Evolutionary conservation across 2,888 invertebrate genomes (phyloP), one percentile per base, ranked within the genome.

Genomic region (Steinernema scapterisci): DNA sequence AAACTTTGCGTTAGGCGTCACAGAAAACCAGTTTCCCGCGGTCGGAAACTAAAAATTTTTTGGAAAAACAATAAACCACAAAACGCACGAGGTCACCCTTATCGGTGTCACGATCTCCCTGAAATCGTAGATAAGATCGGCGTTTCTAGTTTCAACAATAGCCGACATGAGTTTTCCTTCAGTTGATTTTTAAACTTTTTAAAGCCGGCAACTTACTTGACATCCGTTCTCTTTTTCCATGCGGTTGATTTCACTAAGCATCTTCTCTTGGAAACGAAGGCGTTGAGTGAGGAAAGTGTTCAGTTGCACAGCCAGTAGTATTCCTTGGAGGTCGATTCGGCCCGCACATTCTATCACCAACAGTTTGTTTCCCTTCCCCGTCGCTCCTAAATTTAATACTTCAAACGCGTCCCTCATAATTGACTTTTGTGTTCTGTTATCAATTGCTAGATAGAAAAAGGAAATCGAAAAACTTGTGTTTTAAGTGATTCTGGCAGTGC

Each of bases 301-400:
- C 51, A 80, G 70, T 25, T 82, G 84, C 0, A 83, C 82, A 1
- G 80, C 75, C 70, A 82, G 81, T 23, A 84, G 76, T 44, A 84
- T 82, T 31, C 84, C 84, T 77, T 81, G 79, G 70, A 83, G 73
- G 72, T 84, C 84, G 52, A 83, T 83, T 56, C 80, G 75, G 5
- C 84, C 84, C n/a, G 83, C 84, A 71, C 82, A 81, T 74, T 84
- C 84, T 51, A 82, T 80, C 23, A 84, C 82, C 19, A 84, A 77
- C 38, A 83, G 77, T 44, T 78, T 78, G 54, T 82, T 82, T 16
- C 80, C 80, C 21, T 78, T 77, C 16, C 81, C 82, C 9, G 83
- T 80, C 45, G 82, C 81, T 6, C 83, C 83, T 82, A 63, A 51
- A 63, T n/a, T n/a, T n/a, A n/a, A n/a, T n/a, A 31, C 2, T n/a